These are phyloP conservation scores for Paradoxurus hermaphroditus DNA, from an alignment of 2,113 vertebrate species.

Conservation along the genomic window DNA sequence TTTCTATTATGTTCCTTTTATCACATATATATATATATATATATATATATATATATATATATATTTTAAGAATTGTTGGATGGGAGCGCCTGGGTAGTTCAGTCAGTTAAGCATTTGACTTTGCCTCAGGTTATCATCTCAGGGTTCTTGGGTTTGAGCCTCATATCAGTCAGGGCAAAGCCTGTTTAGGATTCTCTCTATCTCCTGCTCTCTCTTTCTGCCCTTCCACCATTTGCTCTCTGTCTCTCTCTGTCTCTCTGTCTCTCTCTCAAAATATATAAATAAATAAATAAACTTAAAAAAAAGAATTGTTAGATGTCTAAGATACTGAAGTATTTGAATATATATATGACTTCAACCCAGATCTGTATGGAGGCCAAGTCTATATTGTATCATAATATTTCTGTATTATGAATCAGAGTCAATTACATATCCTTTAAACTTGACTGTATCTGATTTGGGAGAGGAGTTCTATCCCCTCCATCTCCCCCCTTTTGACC, in stretches of 20 bases:
- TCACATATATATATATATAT: background rate
- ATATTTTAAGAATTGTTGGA: background rate
- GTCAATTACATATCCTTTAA: background rate
- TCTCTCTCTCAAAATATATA: background rate
- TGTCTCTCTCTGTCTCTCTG: background rate
- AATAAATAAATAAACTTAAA: background rate
- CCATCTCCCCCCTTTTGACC: background rate
- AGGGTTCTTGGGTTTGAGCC: background rate
- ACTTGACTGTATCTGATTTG: background rate
- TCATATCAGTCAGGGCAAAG: background rate
- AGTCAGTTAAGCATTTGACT: background rate
- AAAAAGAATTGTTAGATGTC: background rate
- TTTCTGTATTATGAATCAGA: background rate
- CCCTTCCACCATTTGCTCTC: background rate
- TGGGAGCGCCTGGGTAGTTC: background rate
- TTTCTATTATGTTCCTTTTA: background rate
- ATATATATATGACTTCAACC: background rate
- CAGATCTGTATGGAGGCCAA: background rate
- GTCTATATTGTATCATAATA: background rate
- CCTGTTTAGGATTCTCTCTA: no score
- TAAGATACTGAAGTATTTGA: background rate
- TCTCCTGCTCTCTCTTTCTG: background rate
- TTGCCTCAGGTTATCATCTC: background rate
- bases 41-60: no score
- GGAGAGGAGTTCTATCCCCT: background rate